These are phyloP conservation scores for Bellardia bayeri DNA, from an alignment of 2,888 invertebrate species.

Conservation along the genomic window DNA sequence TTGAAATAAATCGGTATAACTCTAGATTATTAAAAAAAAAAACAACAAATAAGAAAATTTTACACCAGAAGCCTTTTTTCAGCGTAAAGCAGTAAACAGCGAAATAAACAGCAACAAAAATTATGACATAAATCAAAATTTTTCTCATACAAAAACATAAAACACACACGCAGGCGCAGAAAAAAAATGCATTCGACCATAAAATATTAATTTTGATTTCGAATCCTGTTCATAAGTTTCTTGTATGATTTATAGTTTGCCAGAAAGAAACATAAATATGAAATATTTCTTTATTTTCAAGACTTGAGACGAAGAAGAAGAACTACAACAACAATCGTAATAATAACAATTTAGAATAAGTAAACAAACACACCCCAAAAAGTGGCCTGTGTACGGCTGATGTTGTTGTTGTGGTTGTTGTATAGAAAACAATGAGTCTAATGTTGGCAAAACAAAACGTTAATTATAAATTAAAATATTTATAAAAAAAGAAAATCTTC, in stretches of 20 bases:
- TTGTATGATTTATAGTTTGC: conserved; percentile 67
- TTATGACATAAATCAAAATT: conserved; percentile 69
- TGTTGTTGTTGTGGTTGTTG: no score
- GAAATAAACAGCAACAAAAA: conserved; percentile 9
- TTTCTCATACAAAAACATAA: conserved; percentile 34
- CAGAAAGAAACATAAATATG: conserved; percentile 64
- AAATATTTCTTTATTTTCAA: conserved; percentile 48
- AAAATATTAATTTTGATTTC: conserved; percentile 74
- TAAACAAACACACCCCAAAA: conserved; percentile 59
- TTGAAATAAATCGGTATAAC: no score
- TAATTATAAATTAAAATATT: conserved; percentile 70
- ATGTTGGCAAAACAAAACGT: conserved; percentile 73
- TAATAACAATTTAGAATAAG: conserved; percentile 26
- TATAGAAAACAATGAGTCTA: conserved; percentile 26
- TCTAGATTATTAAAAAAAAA: no score
- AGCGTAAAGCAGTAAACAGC: conserved; percentile 24
- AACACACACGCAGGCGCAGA: conserved; percentile 41
- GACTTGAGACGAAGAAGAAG: conserved; percentile 8
- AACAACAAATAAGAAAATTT: conserved; percentile 5
- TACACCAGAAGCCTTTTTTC: conserved; percentile 46
- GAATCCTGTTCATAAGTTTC: conserved; percentile 61
- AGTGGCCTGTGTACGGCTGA: neutral
- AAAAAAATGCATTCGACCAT: conserved; percentile 66
- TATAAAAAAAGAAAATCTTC: neutral
- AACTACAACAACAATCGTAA: conserved; percentile 20